Conservation (phyloP, 2,113 vertebrate genomes). For the Meriones unguiculatus region DNA sequence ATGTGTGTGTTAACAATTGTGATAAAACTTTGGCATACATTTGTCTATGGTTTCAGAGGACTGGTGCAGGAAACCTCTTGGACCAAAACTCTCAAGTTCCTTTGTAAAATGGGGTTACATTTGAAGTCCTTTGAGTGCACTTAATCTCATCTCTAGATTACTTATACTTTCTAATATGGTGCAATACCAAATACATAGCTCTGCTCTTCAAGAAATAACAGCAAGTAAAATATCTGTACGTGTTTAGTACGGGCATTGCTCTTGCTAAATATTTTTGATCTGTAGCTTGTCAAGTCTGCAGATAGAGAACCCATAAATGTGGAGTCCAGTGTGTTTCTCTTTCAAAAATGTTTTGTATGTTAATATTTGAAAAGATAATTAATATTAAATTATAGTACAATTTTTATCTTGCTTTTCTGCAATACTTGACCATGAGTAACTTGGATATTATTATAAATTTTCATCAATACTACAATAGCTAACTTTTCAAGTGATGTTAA, state of each 20-base stretch:
- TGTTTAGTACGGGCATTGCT: background rate
- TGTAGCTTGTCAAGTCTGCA: background rate
- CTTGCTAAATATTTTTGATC: background rate
- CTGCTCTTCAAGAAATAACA: background rate
- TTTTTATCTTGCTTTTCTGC: constrained; percentile 11
- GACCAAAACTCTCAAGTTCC: background rate
- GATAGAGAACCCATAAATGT: background rate
- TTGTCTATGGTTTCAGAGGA: no score
- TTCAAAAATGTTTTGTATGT: background rate
- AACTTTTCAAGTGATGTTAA: background rate
- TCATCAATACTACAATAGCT: background rate
- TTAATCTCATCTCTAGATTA: background rate
- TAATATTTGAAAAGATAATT: background rate
- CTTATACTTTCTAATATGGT: background rate
- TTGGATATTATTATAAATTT: background rate
- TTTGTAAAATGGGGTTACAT: background rate
- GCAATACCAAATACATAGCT: background rate
- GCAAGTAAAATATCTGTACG: background rate
- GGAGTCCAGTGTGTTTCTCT: background rate
- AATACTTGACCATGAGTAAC: background rate
- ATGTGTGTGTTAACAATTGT: background rate
- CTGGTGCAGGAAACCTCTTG: background rate
- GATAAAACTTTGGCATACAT: background rate
- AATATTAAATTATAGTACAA: constrained; percentile 10
- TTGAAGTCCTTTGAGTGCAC: background rate